phyloP scores from a whole-genome alignment of 1,140 invertebrate species.

The Drosophila tani region DNA sequence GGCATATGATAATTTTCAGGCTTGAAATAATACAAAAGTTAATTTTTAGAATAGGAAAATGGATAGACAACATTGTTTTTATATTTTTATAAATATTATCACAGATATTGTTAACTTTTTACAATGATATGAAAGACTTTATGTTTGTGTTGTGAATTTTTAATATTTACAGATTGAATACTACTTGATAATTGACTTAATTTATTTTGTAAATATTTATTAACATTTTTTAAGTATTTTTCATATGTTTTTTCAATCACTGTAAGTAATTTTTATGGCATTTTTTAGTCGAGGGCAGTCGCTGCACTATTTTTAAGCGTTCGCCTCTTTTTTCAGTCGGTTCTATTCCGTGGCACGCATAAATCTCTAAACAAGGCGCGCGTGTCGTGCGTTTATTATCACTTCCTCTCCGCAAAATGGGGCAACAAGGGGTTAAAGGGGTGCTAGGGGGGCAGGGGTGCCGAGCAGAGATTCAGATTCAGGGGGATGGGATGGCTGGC shows the following conservation, averaged over 20 bases:
- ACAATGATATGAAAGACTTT: neutral
- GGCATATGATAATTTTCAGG: neutral
- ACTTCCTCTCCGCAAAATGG: conserved; percentile 61
- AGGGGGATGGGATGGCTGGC: conserved; percentile 27
- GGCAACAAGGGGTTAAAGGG: conserved; percentile 18
- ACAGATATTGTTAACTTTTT: neutral
- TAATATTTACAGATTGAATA: neutral
- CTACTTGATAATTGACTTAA: neutral
- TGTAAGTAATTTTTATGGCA: neutral
- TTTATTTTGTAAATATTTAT: neutral
- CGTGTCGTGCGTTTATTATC: conserved; percentile 80
- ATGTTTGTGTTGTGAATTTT: neutral
- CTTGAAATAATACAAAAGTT: neutral
- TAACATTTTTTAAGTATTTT: neutral
- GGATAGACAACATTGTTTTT: neutral
- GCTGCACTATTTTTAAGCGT: conserved; percentile 25
- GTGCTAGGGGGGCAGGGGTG: neutral
- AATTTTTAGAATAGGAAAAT: neutral
- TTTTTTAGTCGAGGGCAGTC: conserved; percentile 5
- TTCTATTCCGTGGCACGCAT: conserved; percentile 69
- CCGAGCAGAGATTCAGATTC: conserved; percentile 22
- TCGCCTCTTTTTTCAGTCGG: conserved; percentile 24
- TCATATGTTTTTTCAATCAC: neutral
- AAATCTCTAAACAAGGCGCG: conserved; percentile 81
- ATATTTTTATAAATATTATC: neutral